These are phyloP conservation scores for Threskiornis aethiopicus DNA, from an alignment of 2,797 vertebrate species.

Conservation along the genomic window DNA sequence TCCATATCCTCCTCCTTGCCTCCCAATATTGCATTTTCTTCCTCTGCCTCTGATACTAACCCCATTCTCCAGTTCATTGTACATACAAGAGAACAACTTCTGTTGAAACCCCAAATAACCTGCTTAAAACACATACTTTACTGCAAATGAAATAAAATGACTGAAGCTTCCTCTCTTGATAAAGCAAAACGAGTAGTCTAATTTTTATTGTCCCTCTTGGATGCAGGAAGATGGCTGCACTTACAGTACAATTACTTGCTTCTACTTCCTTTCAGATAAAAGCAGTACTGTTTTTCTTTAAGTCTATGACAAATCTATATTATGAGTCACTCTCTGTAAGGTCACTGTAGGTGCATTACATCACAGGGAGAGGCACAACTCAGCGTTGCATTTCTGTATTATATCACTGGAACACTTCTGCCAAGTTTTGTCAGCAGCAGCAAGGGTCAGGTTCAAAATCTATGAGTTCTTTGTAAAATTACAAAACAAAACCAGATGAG, in stretches of 20 bases:
- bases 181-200: neutral
- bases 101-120: neutral
- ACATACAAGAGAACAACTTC: neutral
- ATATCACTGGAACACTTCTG: conserved; percentile 21
- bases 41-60: neutral
- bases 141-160: neutral
- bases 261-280: conserved; percentile 27
- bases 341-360: conserved; percentile 32
- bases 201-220: neutral
- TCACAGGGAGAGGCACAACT: conserved; percentile 46
- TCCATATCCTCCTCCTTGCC: neutral
- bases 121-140: neutral
- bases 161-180: neutral
- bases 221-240: neutral
- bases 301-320: conserved; percentile 10
- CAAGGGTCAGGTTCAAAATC: conserved; percentile 53
- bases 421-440: conserved; percentile 53
- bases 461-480: conserved; percentile 53
- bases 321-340: conserved; percentile 51
- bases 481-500: conserved; percentile 52
- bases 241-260: neutral
- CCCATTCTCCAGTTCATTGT: neutral
- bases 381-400: conserved; percentile 29
- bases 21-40: neutral
- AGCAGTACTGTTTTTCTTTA: conserved; percentile 19